phyloP scores from a whole-genome alignment of 2,113 vertebrate species.

The Bubo blakistoni region DNA sequence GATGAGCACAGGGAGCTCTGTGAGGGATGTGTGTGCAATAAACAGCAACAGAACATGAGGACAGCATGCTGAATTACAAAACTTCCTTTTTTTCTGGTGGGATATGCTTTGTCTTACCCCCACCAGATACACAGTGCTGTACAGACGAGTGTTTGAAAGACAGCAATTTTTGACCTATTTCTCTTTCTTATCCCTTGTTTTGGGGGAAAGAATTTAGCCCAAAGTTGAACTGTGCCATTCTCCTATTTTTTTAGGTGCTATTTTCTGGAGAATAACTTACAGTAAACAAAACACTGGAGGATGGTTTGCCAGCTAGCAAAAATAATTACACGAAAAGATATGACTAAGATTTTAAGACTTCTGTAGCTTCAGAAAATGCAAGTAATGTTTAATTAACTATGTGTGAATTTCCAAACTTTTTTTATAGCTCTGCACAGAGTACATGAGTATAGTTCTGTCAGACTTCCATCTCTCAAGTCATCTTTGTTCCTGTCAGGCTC shows the following conservation, averaged over 20 bases:
- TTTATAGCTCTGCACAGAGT: background rate
- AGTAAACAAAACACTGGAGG: background rate
- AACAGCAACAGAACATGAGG: background rate
- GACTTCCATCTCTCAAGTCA: background rate
- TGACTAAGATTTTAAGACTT: background rate
- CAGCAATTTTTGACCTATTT: background rate
- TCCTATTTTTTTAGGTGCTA: background rate
- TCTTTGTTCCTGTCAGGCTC: background rate
- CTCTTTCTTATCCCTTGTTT: background rate
- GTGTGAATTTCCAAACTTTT: background rate
- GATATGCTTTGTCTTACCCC: background rate
- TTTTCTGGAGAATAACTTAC: background rate
- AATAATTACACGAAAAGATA: background rate
- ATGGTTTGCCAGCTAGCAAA: background rate
- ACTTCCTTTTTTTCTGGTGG: background rate
- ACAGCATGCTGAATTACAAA: background rate
- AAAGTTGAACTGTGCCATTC: background rate
- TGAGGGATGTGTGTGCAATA: background rate
- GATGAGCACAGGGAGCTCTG: background rate
- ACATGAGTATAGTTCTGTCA: background rate
- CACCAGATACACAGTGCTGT: background rate
- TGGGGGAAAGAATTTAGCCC: background rate
- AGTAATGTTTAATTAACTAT: background rate
- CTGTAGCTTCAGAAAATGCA: background rate
- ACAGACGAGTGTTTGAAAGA: background rate